Conservation (phyloP, 2,888 invertebrate species). For the Drosophila colorata region DNA sequence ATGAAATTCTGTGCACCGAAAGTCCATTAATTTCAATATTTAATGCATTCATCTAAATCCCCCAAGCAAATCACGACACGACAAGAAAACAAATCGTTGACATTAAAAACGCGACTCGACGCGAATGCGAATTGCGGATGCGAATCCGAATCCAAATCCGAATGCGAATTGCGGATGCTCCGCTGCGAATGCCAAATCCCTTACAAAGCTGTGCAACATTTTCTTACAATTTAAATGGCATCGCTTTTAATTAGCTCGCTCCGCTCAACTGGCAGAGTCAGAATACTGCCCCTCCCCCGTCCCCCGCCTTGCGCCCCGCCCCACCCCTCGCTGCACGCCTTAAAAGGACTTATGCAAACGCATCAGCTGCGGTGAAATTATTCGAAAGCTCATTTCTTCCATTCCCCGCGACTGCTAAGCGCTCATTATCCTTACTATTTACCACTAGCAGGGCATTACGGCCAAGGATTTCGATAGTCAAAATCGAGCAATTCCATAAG, state of each 20-base stretch:
- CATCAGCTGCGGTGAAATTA: conserved; percentile 66
- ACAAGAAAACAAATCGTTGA: conserved; percentile 61
- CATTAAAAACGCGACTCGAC: conserved; percentile 55
- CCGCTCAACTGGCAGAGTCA: conserved; percentile 21
- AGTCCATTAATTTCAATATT: conserved; percentile 62
- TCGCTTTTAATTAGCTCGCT: conserved; percentile 62
- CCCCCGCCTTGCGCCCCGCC: background rate
- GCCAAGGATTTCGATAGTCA: conserved; percentile 53
- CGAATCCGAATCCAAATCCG: conserved; percentile 4
- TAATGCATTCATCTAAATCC: conserved; percentile 50
- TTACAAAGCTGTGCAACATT: conserved; percentile 62
- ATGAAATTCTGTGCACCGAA: conserved; percentile 19
- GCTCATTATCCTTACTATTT: conserved; percentile 34
- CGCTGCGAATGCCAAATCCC: conserved; percentile 42
- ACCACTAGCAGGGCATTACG: conserved; percentile 45
- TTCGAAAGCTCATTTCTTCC: conserved; percentile 34
- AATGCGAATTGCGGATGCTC: conserved; percentile 18
- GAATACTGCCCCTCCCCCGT: background rate
- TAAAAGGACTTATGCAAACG: conserved; percentile 65
- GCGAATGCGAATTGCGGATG: conserved; percentile 19
- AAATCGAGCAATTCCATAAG: conserved; percentile 39
- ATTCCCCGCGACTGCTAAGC: conserved; percentile 12
- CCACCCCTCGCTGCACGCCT: background rate
- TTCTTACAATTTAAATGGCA: conserved; percentile 68
- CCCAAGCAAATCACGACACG: conserved; percentile 44